Evolutionary conservation across 2,888 invertebrate genomes (phyloP).

Genomic region (Xestia ashworthii): DNA sequence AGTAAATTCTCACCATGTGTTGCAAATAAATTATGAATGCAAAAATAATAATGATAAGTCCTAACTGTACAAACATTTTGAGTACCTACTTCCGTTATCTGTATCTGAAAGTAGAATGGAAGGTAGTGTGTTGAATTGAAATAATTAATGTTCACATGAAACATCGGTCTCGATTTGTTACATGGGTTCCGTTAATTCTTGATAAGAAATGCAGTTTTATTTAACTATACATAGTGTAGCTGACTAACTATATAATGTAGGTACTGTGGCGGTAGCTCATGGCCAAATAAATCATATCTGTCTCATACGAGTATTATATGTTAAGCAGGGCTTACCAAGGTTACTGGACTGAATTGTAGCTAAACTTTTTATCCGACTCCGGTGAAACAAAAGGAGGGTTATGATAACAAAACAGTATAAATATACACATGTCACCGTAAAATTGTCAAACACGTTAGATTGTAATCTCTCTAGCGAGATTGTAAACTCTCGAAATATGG

Average conservation of each 20-base stretch:
- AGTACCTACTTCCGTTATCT: background rate
- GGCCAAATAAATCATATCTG: background rate
- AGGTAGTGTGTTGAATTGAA: background rate
- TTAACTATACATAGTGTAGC: background rate
- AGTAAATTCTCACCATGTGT: conserved; percentile 22
- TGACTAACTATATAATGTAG: background rate
- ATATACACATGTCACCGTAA: no score
- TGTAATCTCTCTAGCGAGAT: no score
- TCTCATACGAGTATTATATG: no score
- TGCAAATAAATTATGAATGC: conserved; percentile 14
- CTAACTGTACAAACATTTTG: conserved; percentile 7
- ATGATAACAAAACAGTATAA: no score
- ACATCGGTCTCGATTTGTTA: background rate
- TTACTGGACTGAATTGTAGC: no score
- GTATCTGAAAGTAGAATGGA: background rate
- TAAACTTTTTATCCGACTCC: no score
- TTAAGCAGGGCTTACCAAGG: background rate
- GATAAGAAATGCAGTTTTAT: background rate
- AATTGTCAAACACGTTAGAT: no score
- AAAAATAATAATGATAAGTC: background rate
- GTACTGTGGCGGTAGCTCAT: background rate
- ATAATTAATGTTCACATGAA: background rate
- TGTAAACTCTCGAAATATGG: no score
- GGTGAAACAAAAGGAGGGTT: no score
- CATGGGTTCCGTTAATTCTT: background rate